phyloP scores from a whole-genome alignment of 2,113 vertebrate species.

The Takifugu bimaculatus region DNA sequence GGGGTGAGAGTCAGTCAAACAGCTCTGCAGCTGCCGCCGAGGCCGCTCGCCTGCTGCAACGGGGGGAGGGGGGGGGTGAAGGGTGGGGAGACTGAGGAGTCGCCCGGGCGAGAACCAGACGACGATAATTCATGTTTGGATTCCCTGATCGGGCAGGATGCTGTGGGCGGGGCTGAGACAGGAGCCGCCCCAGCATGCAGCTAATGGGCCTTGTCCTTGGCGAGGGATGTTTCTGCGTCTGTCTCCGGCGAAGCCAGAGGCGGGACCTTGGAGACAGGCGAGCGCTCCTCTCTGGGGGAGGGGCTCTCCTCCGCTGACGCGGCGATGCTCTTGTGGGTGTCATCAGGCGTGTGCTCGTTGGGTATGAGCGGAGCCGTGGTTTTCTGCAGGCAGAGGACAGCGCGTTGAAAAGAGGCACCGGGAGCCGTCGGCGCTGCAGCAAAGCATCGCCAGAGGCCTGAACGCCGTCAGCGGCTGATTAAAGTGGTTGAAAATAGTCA shows the following conservation, averaged over 20 bases:
- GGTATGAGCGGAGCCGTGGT: conserved; percentile 74
- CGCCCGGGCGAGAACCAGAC: conserved; percentile 33
- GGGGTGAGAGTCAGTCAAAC: conserved; percentile 47
- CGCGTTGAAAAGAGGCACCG: conserved; percentile 13
- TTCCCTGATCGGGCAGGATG: conserved; percentile 31
- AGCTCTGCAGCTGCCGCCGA: conserved; percentile 36
- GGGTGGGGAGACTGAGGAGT: conserved; percentile 19
- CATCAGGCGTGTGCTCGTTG: conserved; percentile 74
- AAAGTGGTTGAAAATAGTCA: background rate
- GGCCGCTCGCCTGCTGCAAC: too few relatives aligned
- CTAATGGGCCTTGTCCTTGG: conserved; percentile 70
- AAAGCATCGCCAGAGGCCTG: background rate
- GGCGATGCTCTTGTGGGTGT: conserved; percentile 63
- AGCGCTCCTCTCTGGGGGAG: conserved; percentile 51
- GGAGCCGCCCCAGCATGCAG: conserved; percentile 32
- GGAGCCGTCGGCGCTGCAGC: background rate
- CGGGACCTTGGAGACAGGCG: conserved; percentile 21
- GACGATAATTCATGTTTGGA: conserved; percentile 45
- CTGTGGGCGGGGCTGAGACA: conserved; percentile 1
- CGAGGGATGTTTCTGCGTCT: conserved; percentile 50
- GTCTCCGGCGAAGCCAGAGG: conserved; percentile 66
- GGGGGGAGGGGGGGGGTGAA: conserved; percentile 11
- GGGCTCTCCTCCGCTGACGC: conserved; percentile 45
- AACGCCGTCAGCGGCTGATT: background rate
- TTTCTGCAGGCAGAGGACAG: conserved; percentile 65